Evolutionary conservation across 2,113 vertebrate genomes (phyloP).

Genomic region (human): GRCh38 chr7:150101001-150101500

Average conservation of each 20-base stretch:
- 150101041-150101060: background rate
- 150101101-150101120: accelerated
- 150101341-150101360: too few relatives aligned
- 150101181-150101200: background rate
- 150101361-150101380: background rate
- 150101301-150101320: accelerated
- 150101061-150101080: background rate
- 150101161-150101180: background rate
- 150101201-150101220: background rate
- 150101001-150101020: too few relatives aligned
- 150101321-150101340: accelerated
- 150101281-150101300: background rate
- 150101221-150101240: accelerated
- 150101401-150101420: background rate
- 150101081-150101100: background rate
- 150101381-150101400: too few relatives aligned
- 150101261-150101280: accelerated
- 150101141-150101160: background rate
- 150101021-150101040: background rate
- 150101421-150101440: too few relatives aligned
- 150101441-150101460: accelerated
- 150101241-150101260: too few relatives aligned
- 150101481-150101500: background rate
- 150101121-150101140: accelerated
- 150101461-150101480: accelerated